A percentile compares a stretch with the other conserved stretches of the same genome.
Conservation (phyloP, 2,113 vertebrate species). For the Uria aalge region DNA sequence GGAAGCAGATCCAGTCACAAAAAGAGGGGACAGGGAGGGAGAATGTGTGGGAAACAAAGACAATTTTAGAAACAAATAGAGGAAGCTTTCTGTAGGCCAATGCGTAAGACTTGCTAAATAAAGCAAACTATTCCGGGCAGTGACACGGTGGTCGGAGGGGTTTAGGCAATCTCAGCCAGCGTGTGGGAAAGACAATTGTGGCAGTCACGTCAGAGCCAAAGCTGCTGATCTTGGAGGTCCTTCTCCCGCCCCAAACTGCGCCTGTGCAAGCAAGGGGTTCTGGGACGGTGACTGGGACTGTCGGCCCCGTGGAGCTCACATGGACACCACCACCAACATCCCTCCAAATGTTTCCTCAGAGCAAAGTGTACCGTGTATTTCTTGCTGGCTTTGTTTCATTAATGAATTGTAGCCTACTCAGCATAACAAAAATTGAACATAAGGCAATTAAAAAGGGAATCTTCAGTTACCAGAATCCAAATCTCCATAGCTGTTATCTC, state of each 20-base stretch:
- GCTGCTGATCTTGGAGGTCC: neutral
- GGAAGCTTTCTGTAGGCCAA: slow-evolving; percentile 6
- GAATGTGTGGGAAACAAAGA: neutral
- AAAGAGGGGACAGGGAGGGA: neutral
- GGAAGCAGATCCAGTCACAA: neutral
- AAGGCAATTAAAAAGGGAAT: neutral
- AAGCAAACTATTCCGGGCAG: neutral
- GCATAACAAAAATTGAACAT: neutral
- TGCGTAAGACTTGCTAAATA: neutral
- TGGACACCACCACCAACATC: neutral
- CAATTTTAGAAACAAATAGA: slow-evolving; percentile 42
- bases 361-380: accelerated
- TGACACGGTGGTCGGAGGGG: neutral
- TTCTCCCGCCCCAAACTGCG: neutral
- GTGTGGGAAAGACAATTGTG: neutral
- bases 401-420: neutral
- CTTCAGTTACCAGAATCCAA: neutral
- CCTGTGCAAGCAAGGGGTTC: neutral
- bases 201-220: neutral
- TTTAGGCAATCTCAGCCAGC: neutral
- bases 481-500: neutral
- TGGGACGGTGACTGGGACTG: neutral
- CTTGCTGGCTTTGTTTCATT: neutral
- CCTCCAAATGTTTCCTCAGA: neutral
- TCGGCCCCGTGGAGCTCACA: neutral